Conservation (phyloP, 2,888 invertebrate species). For the Heteromurus nitidus region DNA sequence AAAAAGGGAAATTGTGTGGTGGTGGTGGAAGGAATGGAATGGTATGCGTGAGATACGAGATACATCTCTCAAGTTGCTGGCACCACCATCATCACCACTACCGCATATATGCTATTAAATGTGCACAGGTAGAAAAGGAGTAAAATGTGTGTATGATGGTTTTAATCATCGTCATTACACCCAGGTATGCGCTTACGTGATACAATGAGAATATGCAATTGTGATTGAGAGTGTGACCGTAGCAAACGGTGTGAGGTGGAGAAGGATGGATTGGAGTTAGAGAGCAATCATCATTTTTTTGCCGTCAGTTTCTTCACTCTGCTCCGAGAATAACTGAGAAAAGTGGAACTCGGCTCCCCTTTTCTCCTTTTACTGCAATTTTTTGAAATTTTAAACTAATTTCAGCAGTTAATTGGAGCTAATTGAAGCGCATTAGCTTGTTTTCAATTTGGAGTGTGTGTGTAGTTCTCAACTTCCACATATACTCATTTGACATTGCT, state of each 20-base stretch:
- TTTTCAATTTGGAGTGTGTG: background rate
- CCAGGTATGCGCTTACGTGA: slow-evolving; percentile 21
- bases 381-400: background rate
- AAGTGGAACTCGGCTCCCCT: slow-evolving; percentile 7
- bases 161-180: slow-evolving; percentile 46
- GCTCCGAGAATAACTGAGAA: background rate
- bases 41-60: slow-evolving; percentile 32
- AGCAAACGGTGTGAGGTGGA: slow-evolving; percentile 10
- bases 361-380: too few relatives aligned
- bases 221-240: slow-evolving; percentile 34
- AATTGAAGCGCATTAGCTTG: background rate
- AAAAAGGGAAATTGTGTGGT: slow-evolving; percentile 30
- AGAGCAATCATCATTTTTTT: background rate
- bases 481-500: too few relatives aligned
- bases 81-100: background rate
- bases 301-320: background rate
- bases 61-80: slow-evolving; percentile 1
- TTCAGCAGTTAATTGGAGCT: background rate
- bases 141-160: slow-evolving; percentile 24
- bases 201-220: slow-evolving; percentile 40
- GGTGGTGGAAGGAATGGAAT: slow-evolving; percentile 15
- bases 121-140: background rate
- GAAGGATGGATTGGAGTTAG: background rate
- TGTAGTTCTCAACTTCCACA: background rate
- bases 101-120: background rate